Evolutionary conservation across 2,888 invertebrate species (phyloP).

Genomic region (Rhabditoides inermis): DNA sequence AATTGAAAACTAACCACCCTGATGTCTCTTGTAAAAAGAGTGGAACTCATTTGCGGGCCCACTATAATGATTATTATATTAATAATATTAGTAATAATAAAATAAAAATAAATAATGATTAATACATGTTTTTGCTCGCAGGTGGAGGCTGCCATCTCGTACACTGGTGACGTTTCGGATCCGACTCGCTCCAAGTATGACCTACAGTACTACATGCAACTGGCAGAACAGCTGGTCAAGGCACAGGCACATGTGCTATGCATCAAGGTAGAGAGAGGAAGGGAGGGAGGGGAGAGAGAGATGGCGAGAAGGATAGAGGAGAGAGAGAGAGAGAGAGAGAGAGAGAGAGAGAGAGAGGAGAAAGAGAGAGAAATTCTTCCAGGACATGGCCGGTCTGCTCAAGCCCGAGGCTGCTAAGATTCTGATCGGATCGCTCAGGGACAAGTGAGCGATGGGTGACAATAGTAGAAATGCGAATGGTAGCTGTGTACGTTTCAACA

Average conservation of each 20-base stretch:
- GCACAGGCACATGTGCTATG: conserved; percentile 58
- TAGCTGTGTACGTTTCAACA: background rate
- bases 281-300: background rate
- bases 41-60: too few species aligned
- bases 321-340: too few species aligned
- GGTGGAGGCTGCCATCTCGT: conserved; percentile 72
- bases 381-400: conserved; percentile 64
- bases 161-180: conserved; percentile 93
- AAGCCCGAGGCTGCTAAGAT: conserved; percentile 80
- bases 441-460: conserved; percentile 59
- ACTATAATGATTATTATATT: too few species aligned
- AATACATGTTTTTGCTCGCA: too few species aligned
- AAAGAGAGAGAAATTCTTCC: background rate
- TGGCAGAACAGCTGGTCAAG: conserved; percentile 89
- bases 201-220: conserved; percentile 80
- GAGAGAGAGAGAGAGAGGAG: background rate
- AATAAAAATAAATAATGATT: too few species aligned
- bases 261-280: conserved; percentile 41
- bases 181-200: conserved; percentile 82
- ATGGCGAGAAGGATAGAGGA: too few species aligned
- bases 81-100: too few species aligned
- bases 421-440: conserved; percentile 76
- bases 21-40: too few species aligned
- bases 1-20: too few species aligned
- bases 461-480: background rate